These are phyloP conservation scores for Mirounga angustirostris DNA, from an alignment of 2,113 vertebrate species.

Conservation along the genomic window DNA sequence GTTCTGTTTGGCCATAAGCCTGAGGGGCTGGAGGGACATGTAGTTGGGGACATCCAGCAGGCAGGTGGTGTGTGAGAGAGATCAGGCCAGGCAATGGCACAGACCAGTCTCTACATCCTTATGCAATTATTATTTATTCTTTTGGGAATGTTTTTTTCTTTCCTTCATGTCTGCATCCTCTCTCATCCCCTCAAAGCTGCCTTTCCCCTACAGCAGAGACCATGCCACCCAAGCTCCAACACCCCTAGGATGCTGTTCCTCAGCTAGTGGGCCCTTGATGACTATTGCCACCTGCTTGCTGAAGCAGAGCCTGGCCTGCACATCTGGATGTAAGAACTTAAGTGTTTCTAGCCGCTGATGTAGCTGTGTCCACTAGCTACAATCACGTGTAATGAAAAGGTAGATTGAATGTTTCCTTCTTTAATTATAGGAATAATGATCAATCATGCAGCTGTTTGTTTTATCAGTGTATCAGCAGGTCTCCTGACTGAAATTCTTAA, in stretches of 20 bases:
- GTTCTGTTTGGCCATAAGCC: neutral
- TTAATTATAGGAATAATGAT: constrained; percentile 76
- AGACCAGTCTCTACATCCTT: neutral
- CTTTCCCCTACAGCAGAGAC: neutral
- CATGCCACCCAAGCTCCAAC: too few relatives aligned
- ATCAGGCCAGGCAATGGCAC: neutral
- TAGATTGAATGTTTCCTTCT: constrained; percentile 65
- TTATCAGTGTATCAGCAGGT: constrained; percentile 68
- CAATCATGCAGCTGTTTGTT: constrained; percentile 64
- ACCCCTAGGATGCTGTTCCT: neutral
- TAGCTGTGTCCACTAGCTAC: neutral
- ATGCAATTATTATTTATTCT: neutral
- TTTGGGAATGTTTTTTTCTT: neutral
- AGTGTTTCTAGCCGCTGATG: neutral
- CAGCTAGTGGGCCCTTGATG: neutral
- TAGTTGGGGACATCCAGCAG: neutral
- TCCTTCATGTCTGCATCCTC: neutral
- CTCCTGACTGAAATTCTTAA: constrained; percentile 66
- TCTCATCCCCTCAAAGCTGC: neutral
- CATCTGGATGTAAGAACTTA: neutral
- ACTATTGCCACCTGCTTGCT: neutral
- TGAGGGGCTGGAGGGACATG: neutral
- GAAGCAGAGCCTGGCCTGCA: neutral
- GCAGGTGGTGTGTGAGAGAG: neutral
- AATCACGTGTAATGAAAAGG: constrained; percentile 39